Conservation (phyloP, 2,113 vertebrate species). For the Chitala chitala region DNA sequence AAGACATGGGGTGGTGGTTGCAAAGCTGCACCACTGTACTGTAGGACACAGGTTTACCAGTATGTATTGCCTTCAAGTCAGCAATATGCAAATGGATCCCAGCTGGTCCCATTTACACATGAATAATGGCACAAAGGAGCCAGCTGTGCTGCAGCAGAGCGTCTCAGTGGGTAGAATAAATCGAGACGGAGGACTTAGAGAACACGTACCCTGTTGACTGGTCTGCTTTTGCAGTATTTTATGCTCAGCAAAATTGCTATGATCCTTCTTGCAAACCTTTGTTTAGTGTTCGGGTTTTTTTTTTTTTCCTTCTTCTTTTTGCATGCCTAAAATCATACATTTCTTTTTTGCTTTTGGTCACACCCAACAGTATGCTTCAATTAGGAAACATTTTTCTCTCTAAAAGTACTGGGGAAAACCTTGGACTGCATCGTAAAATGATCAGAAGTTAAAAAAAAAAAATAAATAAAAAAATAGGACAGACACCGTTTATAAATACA, state of each 20-base stretch:
- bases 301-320: neutral
- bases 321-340: neutral
- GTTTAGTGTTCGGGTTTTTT: neutral
- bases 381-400: neutral
- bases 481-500: neutral
- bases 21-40: neutral
- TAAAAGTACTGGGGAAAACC: slow-evolving; percentile 4
- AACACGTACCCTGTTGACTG: neutral
- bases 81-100: neutral
- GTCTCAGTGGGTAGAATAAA: neutral
- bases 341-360: slow-evolving; percentile 2
- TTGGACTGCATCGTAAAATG: neutral
- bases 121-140: neutral
- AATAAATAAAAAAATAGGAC: neutral
- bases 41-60: neutral
- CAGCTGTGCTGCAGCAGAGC: neutral
- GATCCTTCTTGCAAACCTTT: neutral
- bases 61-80: neutral
- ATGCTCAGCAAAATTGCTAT: neutral
- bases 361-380: slow-evolving; percentile 17
- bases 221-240: neutral
- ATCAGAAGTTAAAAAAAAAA: neutral
- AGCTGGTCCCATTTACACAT: neutral
- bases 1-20: neutral
- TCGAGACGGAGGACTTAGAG: neutral